Base-by-base conservation (phyloP, 2,113 vertebrate genomes). In the Gambusia holbrooki region DNA sequence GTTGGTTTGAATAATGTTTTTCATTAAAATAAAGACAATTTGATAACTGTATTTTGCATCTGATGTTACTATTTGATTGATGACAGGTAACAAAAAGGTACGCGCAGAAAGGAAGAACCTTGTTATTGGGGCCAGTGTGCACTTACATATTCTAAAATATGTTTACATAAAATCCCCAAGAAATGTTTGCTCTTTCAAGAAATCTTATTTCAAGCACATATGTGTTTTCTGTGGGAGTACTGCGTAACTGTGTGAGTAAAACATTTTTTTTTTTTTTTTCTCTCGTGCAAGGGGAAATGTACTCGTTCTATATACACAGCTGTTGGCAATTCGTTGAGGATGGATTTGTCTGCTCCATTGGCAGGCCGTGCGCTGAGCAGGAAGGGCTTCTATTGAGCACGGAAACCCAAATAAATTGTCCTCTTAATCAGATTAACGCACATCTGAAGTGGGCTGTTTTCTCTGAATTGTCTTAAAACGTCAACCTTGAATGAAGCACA, bases 341-440 rank as follows among this genome's bases (percentile, higher is more conserved):
- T 17, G 78, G 78, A 76, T 71, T 83, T 85, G 68, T 83, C 85
- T 68, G 75, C 80, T 30, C 70, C 77, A 25, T 28, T 84, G 81
- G 82, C 82, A 85, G 76, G 73, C 75, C 66, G 48, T 30, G 63
- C 10, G 65, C 74, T 3, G 74, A 74, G 72, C 80, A 90, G 88
- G 87, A 90, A 77, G 82, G 63, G 76, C 76, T 82, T 79, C 87
- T 77, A 80, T 89, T 86, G 70, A 80, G 77, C 77, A 83, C 29
- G 42, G 81, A 92, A 92, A 92, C 64, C 73, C 84, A 92, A 92
- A 94, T 92, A 92, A 93, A 92, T 93, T 62, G 69, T 71, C 62
- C 79, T 88, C 76, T 77, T 90, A 90, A 92, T 93, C 87, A 88
- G 89, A 93, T 92, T 89, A 91, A 89, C 82, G 83, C 81, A 83